Percentiles rank a stretch among this genome's conserved stretches.
Conservation (phyloP, 2,888 invertebrate species). For the Cryptus viduatorius region DNA sequence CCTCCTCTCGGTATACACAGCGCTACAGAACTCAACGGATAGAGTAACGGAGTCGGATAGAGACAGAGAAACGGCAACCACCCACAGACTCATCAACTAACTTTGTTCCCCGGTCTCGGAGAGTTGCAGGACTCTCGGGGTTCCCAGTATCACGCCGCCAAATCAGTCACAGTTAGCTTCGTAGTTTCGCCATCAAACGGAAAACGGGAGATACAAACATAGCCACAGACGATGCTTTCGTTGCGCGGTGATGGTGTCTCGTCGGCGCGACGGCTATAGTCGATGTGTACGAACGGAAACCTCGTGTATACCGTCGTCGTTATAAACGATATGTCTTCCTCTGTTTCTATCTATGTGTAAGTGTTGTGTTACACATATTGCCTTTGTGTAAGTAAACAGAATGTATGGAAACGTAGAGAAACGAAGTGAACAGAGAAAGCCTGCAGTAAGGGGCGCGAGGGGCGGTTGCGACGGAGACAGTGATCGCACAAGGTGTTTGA, state of each 20-base stretch:
- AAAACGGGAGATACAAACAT: constrained; percentile 81
- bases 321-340: constrained; percentile 33
- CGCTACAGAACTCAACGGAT: constrained; percentile 38
- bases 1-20: constrained; percentile 52
- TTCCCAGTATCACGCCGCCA: constrained; percentile 77
- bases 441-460: neutral
- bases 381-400: constrained; percentile 28
- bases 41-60: constrained; percentile 57
- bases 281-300: constrained; percentile 23
- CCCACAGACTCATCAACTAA: constrained; percentile 84
- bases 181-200: constrained; percentile 82
- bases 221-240: constrained; percentile 66
- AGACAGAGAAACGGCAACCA: constrained; percentile 72
- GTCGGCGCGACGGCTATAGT: constrained; percentile 29
- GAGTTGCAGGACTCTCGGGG: constrained; percentile 79
- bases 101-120: constrained; percentile 80
- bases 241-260: constrained; percentile 22
- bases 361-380: constrained; percentile 2
- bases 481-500: neutral
- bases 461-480: neutral
- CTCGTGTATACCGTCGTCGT: neutral
- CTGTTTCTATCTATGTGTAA: constrained; percentile 12
- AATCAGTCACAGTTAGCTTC: constrained; percentile 83
- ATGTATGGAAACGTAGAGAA: constrained; percentile 1
- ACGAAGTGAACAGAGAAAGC: neutral